These are phyloP conservation scores for Amphimedon queenslandica DNA, from an alignment of 37 sponge, comb jelly and placozoan species.

Conservation along the genomic window DNA sequence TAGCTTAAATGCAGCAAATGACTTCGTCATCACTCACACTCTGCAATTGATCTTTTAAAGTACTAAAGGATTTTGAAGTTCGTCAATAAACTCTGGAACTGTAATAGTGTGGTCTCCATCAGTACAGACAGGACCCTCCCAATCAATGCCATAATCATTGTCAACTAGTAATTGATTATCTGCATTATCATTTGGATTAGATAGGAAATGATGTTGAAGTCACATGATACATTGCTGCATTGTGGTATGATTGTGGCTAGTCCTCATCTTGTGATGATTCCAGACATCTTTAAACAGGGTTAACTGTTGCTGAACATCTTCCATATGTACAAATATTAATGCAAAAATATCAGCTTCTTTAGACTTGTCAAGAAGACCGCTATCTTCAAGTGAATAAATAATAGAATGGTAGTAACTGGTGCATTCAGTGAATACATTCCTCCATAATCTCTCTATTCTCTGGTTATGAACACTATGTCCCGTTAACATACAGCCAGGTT, in stretches of 20 bases:
- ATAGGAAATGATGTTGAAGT: not conserved
- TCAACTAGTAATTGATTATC: no score
- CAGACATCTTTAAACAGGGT: constrained; percentile 24
- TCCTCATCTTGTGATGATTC: constrained; percentile 27
- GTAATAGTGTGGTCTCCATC: constrained; percentile 5
- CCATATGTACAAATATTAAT: constrained; percentile 18
- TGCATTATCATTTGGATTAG: constrained; percentile 15
- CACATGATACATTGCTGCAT: constrained; percentile 34
- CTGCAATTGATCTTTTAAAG: not conserved
- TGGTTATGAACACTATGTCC: no score
- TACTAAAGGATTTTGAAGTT: not conserved
- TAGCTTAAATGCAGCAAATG: not conserved
- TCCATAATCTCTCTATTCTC: no score
- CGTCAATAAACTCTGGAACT: constrained; percentile 1
- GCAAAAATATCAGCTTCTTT: constrained; percentile 2
- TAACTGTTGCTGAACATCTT: constrained; percentile 17
- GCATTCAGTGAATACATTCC: no score
- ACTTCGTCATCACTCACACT: not conserved
- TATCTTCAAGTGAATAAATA: constrained; percentile 28
- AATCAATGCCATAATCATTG: constrained; percentile 35
- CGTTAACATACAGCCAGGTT: no score
- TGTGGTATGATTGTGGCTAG: constrained; percentile 27
- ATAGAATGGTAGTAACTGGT: constrained; percentile 21
- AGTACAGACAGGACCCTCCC: constrained; percentile 19
- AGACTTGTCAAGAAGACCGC: constrained; percentile 2